Evolutionary conservation across 1,140 invertebrate genomes (phyloP), one percentile per base, ranked within the genome.

Genomic region (Ectropis grisescens): DNA sequence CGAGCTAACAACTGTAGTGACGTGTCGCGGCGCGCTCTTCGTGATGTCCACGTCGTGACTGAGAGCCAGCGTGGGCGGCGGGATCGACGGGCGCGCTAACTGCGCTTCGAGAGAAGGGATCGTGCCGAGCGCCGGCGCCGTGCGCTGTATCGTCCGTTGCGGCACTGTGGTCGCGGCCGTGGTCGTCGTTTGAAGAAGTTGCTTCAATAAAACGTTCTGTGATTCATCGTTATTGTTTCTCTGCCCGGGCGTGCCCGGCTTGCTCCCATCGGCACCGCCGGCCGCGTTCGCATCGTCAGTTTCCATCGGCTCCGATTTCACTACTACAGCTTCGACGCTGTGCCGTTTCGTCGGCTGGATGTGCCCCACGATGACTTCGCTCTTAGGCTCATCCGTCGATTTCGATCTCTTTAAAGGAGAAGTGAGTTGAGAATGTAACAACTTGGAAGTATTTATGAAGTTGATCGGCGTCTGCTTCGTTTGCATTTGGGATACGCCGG

Each of bases 201-300:
- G 93, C 59, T 97, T 97, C 11, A 97, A 68, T 10, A 97, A 70
- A 6, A 95, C 94, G 82, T 97, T 96, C 64, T 95, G 93, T 1
- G 91, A 91, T 45, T 94, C 91, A 51, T 93, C 91, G 37, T 66
- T 75, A 11, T 47, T 45, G 8, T 43, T 41, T 27, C 25, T 48
- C 19, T 43, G 40, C 30, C 70, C 61, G 11, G 45, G 33, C 11
- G 33, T 38, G 2, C 46, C 46, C 50, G 70, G 70, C 31, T 51
- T 67, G 3, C 36, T 42, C 2, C 54, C 15, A 40, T 41, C 52
- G 13, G 65, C 60, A 6, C 47, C 39, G 9, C 50, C 34, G 4
- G 59, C 33, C 11, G 52, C 33, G 42, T 55, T 72, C 1, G 65
- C 37, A 11, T 82, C 76, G 41, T 82, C 76, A 7, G 62, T 74